Evolutionary conservation across 2,888 invertebrate genomes (phyloP).

Genomic region (Pandemis cinnamomeana): DNA sequence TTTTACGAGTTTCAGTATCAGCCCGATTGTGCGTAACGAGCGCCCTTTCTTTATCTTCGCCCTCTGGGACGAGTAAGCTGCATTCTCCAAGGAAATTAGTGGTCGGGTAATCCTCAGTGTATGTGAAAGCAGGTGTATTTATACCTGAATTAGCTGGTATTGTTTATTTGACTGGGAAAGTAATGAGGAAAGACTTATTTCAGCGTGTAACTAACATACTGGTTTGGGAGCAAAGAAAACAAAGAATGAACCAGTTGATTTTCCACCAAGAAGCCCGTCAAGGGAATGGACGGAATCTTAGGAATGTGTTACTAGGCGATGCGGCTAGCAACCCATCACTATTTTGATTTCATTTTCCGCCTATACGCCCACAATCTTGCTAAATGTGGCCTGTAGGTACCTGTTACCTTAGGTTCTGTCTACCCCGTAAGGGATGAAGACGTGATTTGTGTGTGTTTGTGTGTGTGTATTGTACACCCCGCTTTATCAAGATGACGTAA

Average conservation of each 20-base stretch:
- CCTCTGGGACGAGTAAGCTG: conserved; percentile 54
- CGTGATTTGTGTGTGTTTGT: too few relatives aligned
- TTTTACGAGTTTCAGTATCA: conserved; percentile 53
- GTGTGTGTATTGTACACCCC: neutral
- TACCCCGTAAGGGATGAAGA: too few relatives aligned
- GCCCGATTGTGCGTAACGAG: conserved; percentile 49
- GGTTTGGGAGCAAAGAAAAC: too few relatives aligned
- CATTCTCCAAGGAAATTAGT: conserved; percentile 60
- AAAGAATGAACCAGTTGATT: too few relatives aligned
- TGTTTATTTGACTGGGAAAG: conserved; percentile 23
- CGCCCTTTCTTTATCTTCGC: conserved; percentile 49
- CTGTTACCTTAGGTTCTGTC: too few relatives aligned
- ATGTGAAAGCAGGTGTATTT: conserved; percentile 38
- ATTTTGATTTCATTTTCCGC: too few relatives aligned
- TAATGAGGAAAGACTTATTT: neutral
- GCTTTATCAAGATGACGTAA: neutral
- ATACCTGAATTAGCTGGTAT: conserved; percentile 33
- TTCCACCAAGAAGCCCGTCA: too few relatives aligned
- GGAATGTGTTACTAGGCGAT: too few relatives aligned
- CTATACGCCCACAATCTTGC: too few relatives aligned
- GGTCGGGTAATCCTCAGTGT: conserved; percentile 43
- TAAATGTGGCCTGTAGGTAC: too few relatives aligned
- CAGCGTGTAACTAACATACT: neutral
- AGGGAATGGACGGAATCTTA: too few relatives aligned
- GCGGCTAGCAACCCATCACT: too few relatives aligned